A percentile compares a stretch with the other conserved stretches of the same genome.
phyloP scores from a whole-genome alignment of 2,888 invertebrate species.

The Amaurobius ferox region DNA sequence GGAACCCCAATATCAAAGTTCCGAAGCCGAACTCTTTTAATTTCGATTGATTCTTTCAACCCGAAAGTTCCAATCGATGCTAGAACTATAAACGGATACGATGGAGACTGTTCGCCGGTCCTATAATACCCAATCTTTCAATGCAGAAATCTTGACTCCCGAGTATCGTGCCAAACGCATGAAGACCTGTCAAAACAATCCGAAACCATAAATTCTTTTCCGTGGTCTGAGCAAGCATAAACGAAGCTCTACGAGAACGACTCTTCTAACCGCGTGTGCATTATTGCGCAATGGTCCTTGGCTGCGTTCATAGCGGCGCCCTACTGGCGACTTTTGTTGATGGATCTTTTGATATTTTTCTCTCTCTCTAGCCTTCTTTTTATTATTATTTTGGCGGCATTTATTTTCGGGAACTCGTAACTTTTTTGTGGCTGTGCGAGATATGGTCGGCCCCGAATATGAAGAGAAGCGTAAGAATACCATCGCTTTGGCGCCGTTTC shows the following conservation, averaged over 20 bases:
- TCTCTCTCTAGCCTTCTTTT: constrained; percentile 22
- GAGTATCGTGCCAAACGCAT: neutral
- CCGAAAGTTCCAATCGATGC: too few relatives aligned
- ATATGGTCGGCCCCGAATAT: constrained; percentile 48
- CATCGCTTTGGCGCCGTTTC: constrained; percentile 49
- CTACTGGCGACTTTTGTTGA: constrained; percentile 70
- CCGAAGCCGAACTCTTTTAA: too few relatives aligned
- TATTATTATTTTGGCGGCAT: constrained; percentile 64
- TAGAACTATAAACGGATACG: too few relatives aligned
- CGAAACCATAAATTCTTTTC: neutral
- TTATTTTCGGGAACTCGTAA: constrained; percentile 69
- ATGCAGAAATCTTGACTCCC: too few relatives aligned
- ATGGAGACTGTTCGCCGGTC: too few relatives aligned
- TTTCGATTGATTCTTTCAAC: too few relatives aligned
- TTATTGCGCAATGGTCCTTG: constrained; percentile 70
- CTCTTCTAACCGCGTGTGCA: constrained; percentile 4
- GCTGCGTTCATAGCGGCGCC: constrained; percentile 62
- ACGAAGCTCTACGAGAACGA: neutral
- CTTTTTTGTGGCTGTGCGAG: constrained; percentile 53
- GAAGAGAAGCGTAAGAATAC: constrained; percentile 41
- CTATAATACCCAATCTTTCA: too few relatives aligned
- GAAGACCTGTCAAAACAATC: constrained; percentile 1
- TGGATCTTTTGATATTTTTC: constrained; percentile 46
- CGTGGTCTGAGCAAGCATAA: constrained; percentile 1
- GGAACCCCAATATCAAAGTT: too few relatives aligned